phyloP scores from a whole-genome alignment of 2,888 invertebrate genomes.

The Rugalucina vietnamica region DNA sequence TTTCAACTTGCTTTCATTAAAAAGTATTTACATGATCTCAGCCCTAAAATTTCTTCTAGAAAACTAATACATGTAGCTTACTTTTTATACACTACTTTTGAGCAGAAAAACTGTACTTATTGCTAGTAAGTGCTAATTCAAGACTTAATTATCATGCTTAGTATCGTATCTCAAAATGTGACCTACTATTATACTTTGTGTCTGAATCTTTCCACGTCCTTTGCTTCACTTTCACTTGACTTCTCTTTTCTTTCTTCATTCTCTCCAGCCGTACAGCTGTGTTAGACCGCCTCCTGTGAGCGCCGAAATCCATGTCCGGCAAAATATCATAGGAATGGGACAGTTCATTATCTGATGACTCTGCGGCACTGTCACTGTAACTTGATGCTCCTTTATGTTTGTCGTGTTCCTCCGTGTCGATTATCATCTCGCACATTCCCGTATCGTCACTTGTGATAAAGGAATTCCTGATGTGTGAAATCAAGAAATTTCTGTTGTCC shows the following conservation, averaged over 20 bases:
- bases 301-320: constrained; percentile 84
- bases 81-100: no score
- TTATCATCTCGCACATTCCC: constrained; percentile 95
- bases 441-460: constrained; percentile 98
- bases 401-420: constrained; percentile 90
- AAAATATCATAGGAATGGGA: constrained; percentile 92
- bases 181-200: constrained; percentile 58
- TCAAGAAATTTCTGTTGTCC: constrained; percentile 96
- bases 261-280: constrained; percentile 95
- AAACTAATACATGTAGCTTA: no score
- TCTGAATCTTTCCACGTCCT: constrained; percentile 78
- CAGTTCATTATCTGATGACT: constrained; percentile 82
- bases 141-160: no score
- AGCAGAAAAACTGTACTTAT: no score
- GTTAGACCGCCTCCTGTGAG: constrained; percentile 91
- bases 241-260: constrained; percentile 92
- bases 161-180: no score
- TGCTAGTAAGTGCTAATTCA: no score
- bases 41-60: no score
- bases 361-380: constrained; percentile 72
- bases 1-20: no score
- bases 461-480: constrained; percentile 96
- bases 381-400: constrained; percentile 40
- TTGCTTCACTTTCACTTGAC: constrained; percentile 83
- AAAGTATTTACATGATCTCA: no score